Evolutionary conservation across 2,113 vertebrate species (phyloP).

Genomic region (Mystacornis crossleyi): DNA sequence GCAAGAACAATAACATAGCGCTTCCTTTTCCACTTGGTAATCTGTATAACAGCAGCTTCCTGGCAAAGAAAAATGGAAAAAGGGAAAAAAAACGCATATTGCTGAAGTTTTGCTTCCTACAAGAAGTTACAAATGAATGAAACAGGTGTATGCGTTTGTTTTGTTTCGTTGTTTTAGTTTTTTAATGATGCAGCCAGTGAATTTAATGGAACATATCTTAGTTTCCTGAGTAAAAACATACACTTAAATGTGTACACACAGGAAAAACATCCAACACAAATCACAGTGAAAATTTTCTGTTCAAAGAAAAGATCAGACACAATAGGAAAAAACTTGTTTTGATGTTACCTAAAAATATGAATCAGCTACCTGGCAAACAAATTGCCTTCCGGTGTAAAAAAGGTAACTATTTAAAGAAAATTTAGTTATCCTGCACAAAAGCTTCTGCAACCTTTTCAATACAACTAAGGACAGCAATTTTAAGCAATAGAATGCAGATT

Average conservation of each 20-base stretch:
- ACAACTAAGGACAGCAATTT: not conserved
- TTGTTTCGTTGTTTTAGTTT: not conserved
- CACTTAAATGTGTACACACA: not conserved
- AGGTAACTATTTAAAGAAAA: not conserved
- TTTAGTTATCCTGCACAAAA: not conserved
- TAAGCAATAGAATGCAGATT: not conserved
- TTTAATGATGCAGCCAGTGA: not conserved
- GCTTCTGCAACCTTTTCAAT: not conserved
- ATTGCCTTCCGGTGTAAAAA: not conserved
- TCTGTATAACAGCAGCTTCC: not conserved
- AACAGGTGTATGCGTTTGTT: not conserved
- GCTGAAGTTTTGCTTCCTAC: not conserved
- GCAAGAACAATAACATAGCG: not conserved
- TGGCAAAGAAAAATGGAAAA: not conserved
- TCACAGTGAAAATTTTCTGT: not conserved
- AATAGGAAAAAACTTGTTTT: not conserved
- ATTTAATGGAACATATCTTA: not conserved
- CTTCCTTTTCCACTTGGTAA: not conserved
- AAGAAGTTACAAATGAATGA: not conserved
- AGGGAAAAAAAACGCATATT: not conserved
- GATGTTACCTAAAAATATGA: not conserved
- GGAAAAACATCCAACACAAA: not conserved
- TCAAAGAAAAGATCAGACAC: not conserved
- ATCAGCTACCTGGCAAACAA: not conserved
- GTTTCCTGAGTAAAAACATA: not conserved